Evolutionary conservation across 1,140 invertebrate species (phyloP), one percentile per base, ranked within the genome.

Genomic region (Hylyphantes graminicola): DNA sequence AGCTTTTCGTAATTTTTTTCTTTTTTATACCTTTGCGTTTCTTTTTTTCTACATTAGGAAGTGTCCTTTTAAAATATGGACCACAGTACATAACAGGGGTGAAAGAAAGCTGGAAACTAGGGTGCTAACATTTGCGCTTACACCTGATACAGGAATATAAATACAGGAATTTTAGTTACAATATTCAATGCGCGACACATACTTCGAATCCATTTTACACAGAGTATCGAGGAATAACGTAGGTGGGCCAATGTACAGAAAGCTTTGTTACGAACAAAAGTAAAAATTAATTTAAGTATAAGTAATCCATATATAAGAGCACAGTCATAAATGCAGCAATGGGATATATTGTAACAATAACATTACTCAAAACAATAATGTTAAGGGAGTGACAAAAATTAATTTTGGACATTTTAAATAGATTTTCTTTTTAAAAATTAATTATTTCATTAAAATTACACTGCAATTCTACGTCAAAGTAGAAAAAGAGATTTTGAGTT

Each of bases 1-100:
- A 61, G 21, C 68, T 85, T 76, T 70, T 76, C 17, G 54, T 10
- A 17, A 64, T 63, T 73, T 73, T 82, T 74, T 82, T 73, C 10
- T 7, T 73, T 77, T 57, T 75, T 75, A 53, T 17, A 81, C 54
- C 35, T 76, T 63, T 65, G 63, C 55, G 19, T 53, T 64, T 65
- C 19, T 61, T 63, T n/a, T 51, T n/a, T 75, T 75, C 81, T 77
- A 85, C 64, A 57, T 51, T n/a, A 51, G 64, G 57, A 73, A 73
- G 15, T 65, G 82, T 70, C 82, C 82, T 76, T 50, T 59, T 72
- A 85, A 85, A 85, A 85, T 85, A 85, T 85, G 73, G 82, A 85
- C 82, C 53, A 77, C 68, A 21, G 70, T 21, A 13, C 35, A 68
- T 51, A 74, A 65, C 21, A n/a, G 65, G 21, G 74, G 10, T 9